phyloP scores from a whole-genome alignment of 23 tunicate species.

The Aplidium turbinatum region DNA sequence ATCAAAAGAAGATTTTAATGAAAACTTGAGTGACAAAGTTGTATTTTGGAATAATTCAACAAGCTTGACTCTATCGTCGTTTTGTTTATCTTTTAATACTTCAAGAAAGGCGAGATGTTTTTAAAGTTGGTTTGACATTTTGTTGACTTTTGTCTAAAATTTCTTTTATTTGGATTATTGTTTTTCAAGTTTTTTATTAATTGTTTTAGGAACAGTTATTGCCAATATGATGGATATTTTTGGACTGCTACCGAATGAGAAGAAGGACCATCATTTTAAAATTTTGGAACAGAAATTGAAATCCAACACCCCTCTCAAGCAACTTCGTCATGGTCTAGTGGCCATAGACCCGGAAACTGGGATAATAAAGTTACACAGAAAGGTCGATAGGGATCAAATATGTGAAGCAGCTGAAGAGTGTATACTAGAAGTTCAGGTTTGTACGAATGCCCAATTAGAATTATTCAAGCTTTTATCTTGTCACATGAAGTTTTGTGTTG shows the following conservation, averaged over 20 bases:
- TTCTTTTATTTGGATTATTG: no score
- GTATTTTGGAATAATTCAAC: no score
- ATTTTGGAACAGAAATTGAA: background rate
- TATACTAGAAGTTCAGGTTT: conserved; percentile 19
- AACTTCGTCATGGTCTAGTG: background rate
- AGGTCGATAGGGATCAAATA: conserved; percentile 16
- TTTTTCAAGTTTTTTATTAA: no score
- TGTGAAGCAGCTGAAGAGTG: conserved; percentile 11
- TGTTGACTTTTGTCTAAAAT: no score
- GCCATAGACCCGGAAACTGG: conserved; percentile 2
- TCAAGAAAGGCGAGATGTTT: no score
- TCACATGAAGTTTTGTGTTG: no score
- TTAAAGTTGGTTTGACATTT: no score
- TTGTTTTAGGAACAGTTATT: conserved; percentile 22
- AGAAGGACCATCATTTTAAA: conserved; percentile 1
- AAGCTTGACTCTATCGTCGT: no score
- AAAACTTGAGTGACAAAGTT: no score
- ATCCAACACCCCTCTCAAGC: background rate
- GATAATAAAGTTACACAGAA: background rate
- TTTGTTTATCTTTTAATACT: no score
- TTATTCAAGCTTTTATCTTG: background rate
- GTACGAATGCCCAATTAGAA: background rate
- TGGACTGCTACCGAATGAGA: conserved; percentile 12
- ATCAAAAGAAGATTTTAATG: no score
- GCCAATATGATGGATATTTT: conserved; percentile 12